Base-by-base conservation (phyloP, 2,888 invertebrate genomes). In the Rhimphoctona megacephalus region DNA sequence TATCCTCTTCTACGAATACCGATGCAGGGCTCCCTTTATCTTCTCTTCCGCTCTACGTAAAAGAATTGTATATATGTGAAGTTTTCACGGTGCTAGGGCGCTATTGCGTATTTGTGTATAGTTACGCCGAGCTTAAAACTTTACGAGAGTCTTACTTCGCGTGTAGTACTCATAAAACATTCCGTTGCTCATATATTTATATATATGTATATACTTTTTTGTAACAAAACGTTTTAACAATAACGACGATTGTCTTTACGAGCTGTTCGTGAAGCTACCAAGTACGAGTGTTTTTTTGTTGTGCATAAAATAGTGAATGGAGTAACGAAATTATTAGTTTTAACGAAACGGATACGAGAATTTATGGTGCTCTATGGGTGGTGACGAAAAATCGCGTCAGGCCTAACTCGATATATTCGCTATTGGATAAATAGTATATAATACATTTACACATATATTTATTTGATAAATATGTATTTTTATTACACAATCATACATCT, bases 361-460 rank as follows among this genome's bases (percentile, higher is more conserved):
- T 64, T 72, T 57, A 67, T 54, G 46, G 17, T 79, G 67, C 69
- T 79, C 61, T 33, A 46, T 46, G 36, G 73, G 39, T 66, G 66
- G 66, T 52, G 72, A 73, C 81, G 73, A 81, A 81, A 73, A 72
- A 66, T 52, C 33, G 66, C 39, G 73, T 73, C 73, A 33, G 72
- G 19, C 52, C 52, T 52, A 73, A 72, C 61, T 25, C 69, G 43
- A 66, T 83, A 67, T 19, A 64, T 57, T 82, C 57, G 46, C n/a
- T 33, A 54, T 57, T 36, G 39, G 25, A 43, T 9, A 72, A 43
- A 52, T 36, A 66, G n/a, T 52, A 39, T 33, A 19, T 73, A 61
- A 30, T 64, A 61, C 66, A 33, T 22, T 22, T 43, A 33, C 67
- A 52, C 22, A 22, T 79, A 36, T 67, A 61, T 46, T 77, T 19